Percentiles rank a stretch among this genome's conserved stretches.
These are phyloP conservation scores for Aphis gossypii DNA, from an alignment of 1,140 invertebrate genomes.

Conservation along the genomic window DNA sequence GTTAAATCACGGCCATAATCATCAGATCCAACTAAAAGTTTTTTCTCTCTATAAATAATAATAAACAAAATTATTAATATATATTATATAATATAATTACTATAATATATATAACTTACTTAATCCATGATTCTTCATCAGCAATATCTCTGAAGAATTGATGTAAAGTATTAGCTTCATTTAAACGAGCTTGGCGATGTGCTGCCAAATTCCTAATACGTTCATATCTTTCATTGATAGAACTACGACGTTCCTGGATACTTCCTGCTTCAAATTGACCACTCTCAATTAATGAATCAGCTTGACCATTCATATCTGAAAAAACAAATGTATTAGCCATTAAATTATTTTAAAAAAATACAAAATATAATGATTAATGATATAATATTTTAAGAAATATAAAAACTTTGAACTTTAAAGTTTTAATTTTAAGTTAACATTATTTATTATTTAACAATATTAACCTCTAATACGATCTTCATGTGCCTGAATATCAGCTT, in stretches of 20 bases:
- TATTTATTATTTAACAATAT: neutral
- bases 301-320: conserved; percentile 89
- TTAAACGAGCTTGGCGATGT: conserved; percentile 85
- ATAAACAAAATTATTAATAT: conserved; percentile 58
- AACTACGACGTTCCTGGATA: conserved; percentile 90
- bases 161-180: conserved; percentile 96
- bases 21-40: conserved; percentile 94
- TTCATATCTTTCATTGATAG: conserved; percentile 94
- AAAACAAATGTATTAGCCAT: neutral
- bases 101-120: conserved; percentile 68
- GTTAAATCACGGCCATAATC: conserved; percentile 98
- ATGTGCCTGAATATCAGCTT: conserved; percentile 95
- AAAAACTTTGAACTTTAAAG: neutral
- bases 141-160: conserved; percentile 99
- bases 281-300: conserved; percentile 91
- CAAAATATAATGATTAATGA: neutral
- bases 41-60: conserved; percentile 81
- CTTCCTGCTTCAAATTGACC: conserved; percentile 93
- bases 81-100: neutral
- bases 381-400: neutral
- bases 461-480: conserved; percentile 92
- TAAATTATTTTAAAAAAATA: neutral
- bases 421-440: neutral
- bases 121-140: conserved; percentile 99
- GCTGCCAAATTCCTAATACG: conserved; percentile 91